A percentile compares a stretch with the other conserved stretches of the same genome.
Conservation (phyloP, 2,113 vertebrate species). For the Eptesicus fuscus region DNA sequence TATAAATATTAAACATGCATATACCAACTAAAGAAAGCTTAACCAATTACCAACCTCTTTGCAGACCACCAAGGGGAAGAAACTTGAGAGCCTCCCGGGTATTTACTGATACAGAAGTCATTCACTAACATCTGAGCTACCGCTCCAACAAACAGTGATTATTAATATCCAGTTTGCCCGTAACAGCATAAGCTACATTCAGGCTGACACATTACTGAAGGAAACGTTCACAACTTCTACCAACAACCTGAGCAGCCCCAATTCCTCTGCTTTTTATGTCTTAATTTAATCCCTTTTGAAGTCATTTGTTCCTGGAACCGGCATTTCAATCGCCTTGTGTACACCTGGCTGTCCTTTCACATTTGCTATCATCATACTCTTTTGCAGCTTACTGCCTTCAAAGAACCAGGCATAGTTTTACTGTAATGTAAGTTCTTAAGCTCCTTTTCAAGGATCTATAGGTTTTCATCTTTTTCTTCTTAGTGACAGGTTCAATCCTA, state of each 20-base stretch:
- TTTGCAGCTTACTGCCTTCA: not conserved
- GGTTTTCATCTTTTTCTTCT: not conserved
- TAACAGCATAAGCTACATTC: not conserved
- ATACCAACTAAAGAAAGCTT: not conserved
- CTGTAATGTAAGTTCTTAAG: conserved; percentile 28
- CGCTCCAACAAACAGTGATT: not conserved
- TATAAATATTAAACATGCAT: not conserved
- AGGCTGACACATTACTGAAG: not conserved
- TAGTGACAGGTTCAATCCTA: not conserved
- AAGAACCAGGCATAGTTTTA: not conserved
- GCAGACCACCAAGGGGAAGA: not conserved
- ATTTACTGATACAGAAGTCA: not conserved
- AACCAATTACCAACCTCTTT: not conserved
- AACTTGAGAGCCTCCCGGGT: not conserved
- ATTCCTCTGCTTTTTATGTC: not conserved
- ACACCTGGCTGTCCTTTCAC: not conserved
- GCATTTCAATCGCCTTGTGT: conserved; percentile 21
- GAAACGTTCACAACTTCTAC: not conserved
- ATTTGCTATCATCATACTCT: not conserved
- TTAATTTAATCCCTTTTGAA: conserved; percentile 42
- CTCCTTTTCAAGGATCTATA: conserved; percentile 8
- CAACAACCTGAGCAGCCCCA: not conserved
- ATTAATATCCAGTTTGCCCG: not conserved
- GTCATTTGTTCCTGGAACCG: not conserved
- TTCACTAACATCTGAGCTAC: not conserved